phyloP scores from a whole-genome alignment of 1,140 invertebrate genomes.

The Ptiloglossa arizonensis region DNA sequence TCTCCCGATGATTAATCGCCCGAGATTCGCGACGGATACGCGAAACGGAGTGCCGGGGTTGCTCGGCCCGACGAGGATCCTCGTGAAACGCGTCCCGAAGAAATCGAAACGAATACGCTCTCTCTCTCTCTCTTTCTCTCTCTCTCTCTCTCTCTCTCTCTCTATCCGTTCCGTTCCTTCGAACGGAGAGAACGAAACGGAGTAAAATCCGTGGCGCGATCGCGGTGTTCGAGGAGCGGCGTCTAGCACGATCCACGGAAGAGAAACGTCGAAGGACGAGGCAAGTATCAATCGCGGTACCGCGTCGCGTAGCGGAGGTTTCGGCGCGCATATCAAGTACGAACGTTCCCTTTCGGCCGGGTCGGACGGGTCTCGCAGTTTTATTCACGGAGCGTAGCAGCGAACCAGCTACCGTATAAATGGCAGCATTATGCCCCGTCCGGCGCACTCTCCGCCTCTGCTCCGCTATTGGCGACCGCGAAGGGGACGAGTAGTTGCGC shows the following conservation, averaged over 20 bases:
- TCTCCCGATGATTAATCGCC: conserved; percentile 44
- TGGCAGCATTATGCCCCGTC: conserved; percentile 74
- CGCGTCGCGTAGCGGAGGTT: background rate
- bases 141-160: too few relatives aligned
- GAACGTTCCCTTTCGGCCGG: background rate
- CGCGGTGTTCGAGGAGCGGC: too few relatives aligned
- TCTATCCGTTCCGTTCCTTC: too few relatives aligned
- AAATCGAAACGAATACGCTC: too few relatives aligned
- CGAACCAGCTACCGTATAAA: conserved; percentile 71
- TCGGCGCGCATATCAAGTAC: conserved; percentile 19
- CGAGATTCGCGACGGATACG: conserved; percentile 34
- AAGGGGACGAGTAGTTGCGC: conserved; percentile 61
- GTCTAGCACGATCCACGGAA: background rate
- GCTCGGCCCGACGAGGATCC: background rate
- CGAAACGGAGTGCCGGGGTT: conserved; percentile 12
- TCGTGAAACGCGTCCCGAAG: background rate
- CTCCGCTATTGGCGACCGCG: conserved; percentile 45
- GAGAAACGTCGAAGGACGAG: background rate
- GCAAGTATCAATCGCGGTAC: conserved; percentile 24
- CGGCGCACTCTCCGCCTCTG: conserved; percentile 27
- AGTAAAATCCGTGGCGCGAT: background rate
- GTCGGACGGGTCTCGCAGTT: background rate
- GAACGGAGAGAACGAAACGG: too few relatives aligned
- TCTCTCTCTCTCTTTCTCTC: too few relatives aligned
- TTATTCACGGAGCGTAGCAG: conserved; percentile 29